Conservation (phyloP, 2,113 vertebrate species). For the Eclectus roratus region DNA sequence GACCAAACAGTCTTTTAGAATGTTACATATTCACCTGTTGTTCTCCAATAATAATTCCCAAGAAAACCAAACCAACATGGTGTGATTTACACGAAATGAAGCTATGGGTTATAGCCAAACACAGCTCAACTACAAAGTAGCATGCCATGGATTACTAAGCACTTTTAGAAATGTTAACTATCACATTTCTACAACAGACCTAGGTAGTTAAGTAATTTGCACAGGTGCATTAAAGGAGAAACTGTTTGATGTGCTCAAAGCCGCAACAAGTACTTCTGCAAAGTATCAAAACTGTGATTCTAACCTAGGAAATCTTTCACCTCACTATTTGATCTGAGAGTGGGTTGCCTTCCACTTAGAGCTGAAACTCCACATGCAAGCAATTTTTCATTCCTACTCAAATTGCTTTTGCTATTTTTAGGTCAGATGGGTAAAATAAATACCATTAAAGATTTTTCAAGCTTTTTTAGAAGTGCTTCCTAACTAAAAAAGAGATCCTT, state of each 20-base stretch:
- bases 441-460: slow-evolving; percentile 27
- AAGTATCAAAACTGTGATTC: neutral
- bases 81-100: neutral
- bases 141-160: neutral
- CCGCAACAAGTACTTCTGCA: neutral
- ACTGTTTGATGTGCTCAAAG: neutral
- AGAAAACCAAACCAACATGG: neutral
- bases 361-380: neutral
- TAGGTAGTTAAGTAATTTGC: neutral
- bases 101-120: neutral
- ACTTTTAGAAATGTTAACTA: neutral
- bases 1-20: neutral
- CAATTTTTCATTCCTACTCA: neutral
- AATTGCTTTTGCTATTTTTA: slow-evolving; percentile 55
- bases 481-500: neutral
- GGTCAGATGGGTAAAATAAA: slow-evolving; percentile 50
- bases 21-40: neutral
- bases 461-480: neutral
- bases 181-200: neutral
- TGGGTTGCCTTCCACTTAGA: neutral
- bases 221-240: neutral
- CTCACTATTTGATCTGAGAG: slow-evolving; percentile 27
- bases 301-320: slow-evolving; percentile 5
- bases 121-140: neutral
- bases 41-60: neutral